Evolutionary conservation across 1,140 invertebrate species (phyloP), one percentile per base, ranked within the genome.

Genomic region (Pogonus chalceus): DNA sequence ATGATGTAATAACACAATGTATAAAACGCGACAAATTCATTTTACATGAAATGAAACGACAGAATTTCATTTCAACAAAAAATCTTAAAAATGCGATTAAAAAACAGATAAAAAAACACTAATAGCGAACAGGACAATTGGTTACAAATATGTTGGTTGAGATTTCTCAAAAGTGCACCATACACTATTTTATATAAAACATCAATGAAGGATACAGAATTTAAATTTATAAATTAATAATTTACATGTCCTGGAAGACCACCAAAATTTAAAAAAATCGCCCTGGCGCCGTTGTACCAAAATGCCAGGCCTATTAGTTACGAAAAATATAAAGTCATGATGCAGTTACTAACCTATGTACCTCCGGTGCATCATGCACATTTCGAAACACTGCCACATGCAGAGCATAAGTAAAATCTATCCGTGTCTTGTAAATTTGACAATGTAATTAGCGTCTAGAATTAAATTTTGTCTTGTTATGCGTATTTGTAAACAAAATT

Each of bases 31-130:
- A 61, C 50, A 60, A 60, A 58, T 62, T 56, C 16, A 58, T 62
- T 55, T 60, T 56, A 56, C 50, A 58, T 24, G 52, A 62, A 62
- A 60, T 62, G 60, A 61, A 31, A 61, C 53, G 51, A 53, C 57
- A 61, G 37, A 53, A 61, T 57, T 61, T 58, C 53, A 31, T 61
- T 59, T 59, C 56, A 59, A 59, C 20, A 54, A 60, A 48, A 52
- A 54, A 56, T 37, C 55, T 56, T 31, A 50, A 50, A 55, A 52
- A 50, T 35, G 54, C 54, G 21, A 55, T 55, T 54, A 53, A 55
- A 55, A 49, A 31, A 50, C 23, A 54, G 46, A 57, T 43, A 54
- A 50, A 48, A 14, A 57, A 57, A 56, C 24, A 54, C 53, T 52
- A 54, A 51, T 54, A 46, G 53, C 3, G 51, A 58, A 51, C 14